Evolutionary conservation across 2,113 vertebrate genomes (phyloP).

Genomic region (Raja brachyura): DNA sequence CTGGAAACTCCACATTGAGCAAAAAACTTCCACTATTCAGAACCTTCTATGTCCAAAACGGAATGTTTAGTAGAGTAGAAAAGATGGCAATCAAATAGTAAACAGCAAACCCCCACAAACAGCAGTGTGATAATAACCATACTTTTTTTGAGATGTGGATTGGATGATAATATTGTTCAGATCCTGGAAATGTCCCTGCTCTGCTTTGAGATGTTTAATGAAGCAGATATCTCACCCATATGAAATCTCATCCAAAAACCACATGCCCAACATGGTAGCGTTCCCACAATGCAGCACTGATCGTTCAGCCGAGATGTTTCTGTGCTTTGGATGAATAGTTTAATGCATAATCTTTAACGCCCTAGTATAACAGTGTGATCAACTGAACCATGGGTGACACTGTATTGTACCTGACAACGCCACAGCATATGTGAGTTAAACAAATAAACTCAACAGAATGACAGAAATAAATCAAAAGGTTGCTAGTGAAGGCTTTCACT

Average conservation of each 20-base stretch:
- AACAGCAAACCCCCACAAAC: not conserved
- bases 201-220: not conserved
- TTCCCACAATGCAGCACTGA: not conserved
- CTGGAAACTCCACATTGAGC: not conserved
- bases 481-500: not conserved
- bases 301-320: not conserved
- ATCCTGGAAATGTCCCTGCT: not conserved
- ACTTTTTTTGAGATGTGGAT: not conserved
- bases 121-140: not conserved
- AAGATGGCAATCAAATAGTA: not conserved
- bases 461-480: not conserved
- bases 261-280: not conserved
- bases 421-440: not conserved
- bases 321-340: not conserved
- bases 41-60: not conserved
- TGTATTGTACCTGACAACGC: not conserved
- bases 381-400: not conserved
- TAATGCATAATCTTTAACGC: not conserved
- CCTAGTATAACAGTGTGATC: not conserved
- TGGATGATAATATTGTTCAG: not conserved
- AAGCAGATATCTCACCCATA: not conserved
- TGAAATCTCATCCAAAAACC: not conserved
- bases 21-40: not conserved
- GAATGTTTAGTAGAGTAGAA: not conserved
- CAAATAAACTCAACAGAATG: not conserved